Evolutionary conservation across 2,888 invertebrate species (phyloP), one percentile per base, ranked within the genome.

Genomic region (Andrena bicolor): DNA sequence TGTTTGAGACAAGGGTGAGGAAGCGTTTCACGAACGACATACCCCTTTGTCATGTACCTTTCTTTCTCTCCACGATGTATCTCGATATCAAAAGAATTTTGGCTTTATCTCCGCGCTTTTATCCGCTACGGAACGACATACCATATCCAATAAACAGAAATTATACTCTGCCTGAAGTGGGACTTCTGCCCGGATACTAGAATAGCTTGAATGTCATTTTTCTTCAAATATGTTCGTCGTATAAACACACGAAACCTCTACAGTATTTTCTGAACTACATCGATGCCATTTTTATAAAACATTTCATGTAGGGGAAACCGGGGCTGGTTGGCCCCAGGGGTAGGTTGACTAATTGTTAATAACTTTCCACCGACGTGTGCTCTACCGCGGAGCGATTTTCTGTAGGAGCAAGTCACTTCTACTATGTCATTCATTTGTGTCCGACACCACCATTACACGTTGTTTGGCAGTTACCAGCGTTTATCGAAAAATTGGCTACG

Each of bases 121-220:
- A 90, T 89, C 84, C 86, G 73, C 80, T 23, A 65, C 63, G 76
- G 75, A 69, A 86, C 82, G 86, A 81, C 77, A 69, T 75, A 83
- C 70, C 82, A 82, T 86, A 89, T 90, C 89, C 90, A 91, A 91
- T 91, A 91, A 92, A 92, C 90, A 90, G 84, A 90, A 91, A 90
- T 90, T 90, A 92, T 92, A 87, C 88, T 85, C 88, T 74, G 70
- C 48, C 66, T 64, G 58, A 66, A 77, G 81, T 51, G 76, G 76
- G 76, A 76, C 84, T 79, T 76, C 20, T 84, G 81, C 71, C 77
- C 80, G 63, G 64, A 79, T 84, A 71, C 77, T 66, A 70, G 76
- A 87, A 84, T 85, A 63, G 74, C 75, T 35, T 72, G 66, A 56
- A 72, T 53, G 20, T 53, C 76, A 77, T 84, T 83, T 84, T 75